phyloP scores from a whole-genome alignment of 2,797 vertebrate species.

The Hafferia zeledoni region DNA sequence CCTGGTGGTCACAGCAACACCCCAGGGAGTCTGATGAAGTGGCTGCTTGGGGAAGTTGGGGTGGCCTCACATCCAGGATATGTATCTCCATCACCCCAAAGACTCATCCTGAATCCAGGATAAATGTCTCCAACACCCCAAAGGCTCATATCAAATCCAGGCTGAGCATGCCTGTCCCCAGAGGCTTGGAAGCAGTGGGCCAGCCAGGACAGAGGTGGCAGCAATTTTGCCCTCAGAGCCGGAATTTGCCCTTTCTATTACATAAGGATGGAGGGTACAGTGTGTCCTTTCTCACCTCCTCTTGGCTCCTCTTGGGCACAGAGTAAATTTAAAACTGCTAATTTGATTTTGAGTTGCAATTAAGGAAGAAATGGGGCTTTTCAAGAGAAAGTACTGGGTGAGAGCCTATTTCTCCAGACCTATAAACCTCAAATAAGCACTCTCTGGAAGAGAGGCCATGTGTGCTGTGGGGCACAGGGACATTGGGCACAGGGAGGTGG shows the following conservation, averaged over 20 bases:
- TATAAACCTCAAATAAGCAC: not conserved
- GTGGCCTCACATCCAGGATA: not conserved
- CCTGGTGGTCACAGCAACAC: too few species aligned
- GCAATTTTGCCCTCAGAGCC: not conserved
- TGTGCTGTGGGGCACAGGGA: not conserved
- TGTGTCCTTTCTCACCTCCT: not conserved
- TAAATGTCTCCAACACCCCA: not conserved
- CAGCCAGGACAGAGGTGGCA: not conserved
- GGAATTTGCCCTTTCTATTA: slow-evolving; percentile 20
- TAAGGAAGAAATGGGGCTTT: slow-evolving; percentile 43
- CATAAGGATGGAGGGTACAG: not conserved
- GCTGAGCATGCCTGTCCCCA: not conserved
- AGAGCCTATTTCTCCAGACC: slow-evolving; percentile 16
- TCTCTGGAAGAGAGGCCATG: not conserved
- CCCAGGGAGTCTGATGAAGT: rapidly evolving
- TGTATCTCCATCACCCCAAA: not conserved
- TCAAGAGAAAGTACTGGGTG: not conserved
- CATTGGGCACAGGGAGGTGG: rapidly evolving
- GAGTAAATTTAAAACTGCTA: slow-evolving; percentile 43
- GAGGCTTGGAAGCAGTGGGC: rapidly evolving
- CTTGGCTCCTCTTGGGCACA: not conserved
- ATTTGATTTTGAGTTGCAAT: slow-evolving; percentile 55
- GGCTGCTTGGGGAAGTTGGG: not conserved
- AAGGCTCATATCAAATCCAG: not conserved
- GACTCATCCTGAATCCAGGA: not conserved